These are phyloP conservation scores for Pseudomyrmex cubaensis DNA, from an alignment of 1,140 invertebrate species.

Conservation along the genomic window DNA sequence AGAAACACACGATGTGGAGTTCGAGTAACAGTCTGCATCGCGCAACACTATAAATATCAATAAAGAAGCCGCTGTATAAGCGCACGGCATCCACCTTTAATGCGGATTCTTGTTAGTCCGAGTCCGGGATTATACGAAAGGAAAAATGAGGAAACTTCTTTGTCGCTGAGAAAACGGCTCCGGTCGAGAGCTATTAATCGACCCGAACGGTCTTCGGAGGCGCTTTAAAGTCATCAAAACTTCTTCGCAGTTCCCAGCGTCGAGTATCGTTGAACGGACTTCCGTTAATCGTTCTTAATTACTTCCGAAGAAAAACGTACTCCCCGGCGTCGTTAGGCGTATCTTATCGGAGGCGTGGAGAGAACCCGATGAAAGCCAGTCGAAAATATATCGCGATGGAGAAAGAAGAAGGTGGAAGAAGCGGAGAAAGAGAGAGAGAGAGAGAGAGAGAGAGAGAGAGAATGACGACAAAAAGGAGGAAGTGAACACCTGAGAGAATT, in stretches of 20 bases:
- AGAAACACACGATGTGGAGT: conserved; percentile 20
- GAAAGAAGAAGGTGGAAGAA: background rate
- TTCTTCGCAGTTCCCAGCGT: conserved; percentile 13
- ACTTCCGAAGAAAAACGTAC: conserved; percentile 64
- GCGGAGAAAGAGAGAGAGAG: background rate
- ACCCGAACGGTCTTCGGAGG: conserved; percentile 35
- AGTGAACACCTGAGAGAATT: background rate
- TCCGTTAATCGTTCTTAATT: conserved; percentile 69
- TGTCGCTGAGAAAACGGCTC: conserved; percentile 46
- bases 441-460: no score
- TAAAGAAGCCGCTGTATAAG: conserved; percentile 35
- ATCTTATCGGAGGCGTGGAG: conserved; percentile 8
- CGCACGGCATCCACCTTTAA: conserved; percentile 35
- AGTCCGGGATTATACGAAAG: conserved; percentile 45
- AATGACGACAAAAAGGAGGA: background rate
- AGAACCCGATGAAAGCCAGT: conserved; percentile 14
- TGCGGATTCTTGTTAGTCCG: conserved; percentile 50
- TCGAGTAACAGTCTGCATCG: conserved; percentile 10
- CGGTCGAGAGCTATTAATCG: conserved; percentile 64
- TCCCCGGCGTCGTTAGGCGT: conserved; percentile 55
- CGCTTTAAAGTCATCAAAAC: conserved; percentile 45
- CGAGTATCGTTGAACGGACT: conserved; percentile 48
- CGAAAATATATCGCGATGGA: conserved; percentile 46
- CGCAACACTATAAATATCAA: conserved; percentile 43
- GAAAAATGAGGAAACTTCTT: conserved; percentile 49